Evolutionary conservation across 2,888 invertebrate genomes (phyloP), one percentile per base, ranked within the genome.

Genomic region (Lysandra coridon): DNA sequence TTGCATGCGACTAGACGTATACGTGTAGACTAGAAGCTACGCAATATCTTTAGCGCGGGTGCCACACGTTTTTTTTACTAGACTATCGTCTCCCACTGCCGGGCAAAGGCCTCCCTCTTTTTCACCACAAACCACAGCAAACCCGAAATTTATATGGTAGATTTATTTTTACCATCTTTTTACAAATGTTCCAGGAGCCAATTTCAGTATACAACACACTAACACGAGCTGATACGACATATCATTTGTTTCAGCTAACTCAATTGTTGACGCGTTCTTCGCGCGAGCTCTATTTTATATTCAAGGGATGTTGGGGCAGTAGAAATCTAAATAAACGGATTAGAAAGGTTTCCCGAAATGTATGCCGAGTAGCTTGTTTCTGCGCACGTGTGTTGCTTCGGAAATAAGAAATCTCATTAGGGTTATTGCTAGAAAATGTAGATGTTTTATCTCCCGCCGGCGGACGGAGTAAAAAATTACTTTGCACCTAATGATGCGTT

Each of bases 251-350:
- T 80, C 53, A 73, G 80, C 73, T 79, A 64, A 80, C 79, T 74
- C 73, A 78, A 79, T 78, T 80, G 64, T 80, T 73, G 78, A 78
- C 81, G 79, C 57, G 79, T 78, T 80, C 73, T 79, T 79, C 80
- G 53, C 79, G 79, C 80, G 78, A 73, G 76, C 76, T 74, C 82
- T 83, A 80, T 79, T 83, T 82, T 79, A 82, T 84, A 84, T 84
- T 84, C 84, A 82, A 77, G 81, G 78, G 77, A 78, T 77, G 81
- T 80, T 77, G 73, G 83, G 80, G 80, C 80, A 81, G 79, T 79
- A 76, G 82, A 83, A 82, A 83, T 84, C 83, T 84, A 83, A 84
- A 84, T 84, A 84, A 84, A 84, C 83, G 84, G 83, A 84, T 84
- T 84, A 84, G 83, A 82, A 81, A 81, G 84, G 83, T 83, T 82